Evolutionary conservation across 2,797 vertebrate species (phyloP).

Genomic region (Girardinus metallicus): DNA sequence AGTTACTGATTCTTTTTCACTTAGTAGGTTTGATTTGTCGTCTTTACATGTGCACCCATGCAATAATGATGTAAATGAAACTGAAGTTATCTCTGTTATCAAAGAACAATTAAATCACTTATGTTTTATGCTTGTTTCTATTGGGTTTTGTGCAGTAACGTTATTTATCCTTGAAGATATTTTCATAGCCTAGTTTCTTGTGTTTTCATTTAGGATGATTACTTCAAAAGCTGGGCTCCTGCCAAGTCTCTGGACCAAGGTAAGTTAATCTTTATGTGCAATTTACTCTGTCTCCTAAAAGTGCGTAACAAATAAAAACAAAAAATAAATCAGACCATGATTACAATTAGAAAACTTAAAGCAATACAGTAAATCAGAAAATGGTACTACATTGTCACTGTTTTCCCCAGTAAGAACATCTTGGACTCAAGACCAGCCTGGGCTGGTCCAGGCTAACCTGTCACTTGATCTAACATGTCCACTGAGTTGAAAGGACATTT

Average conservation of each 20-base stretch:
- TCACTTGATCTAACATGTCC: background rate
- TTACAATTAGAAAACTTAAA: background rate
- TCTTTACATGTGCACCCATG: background rate
- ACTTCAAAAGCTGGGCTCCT: slow-evolving; percentile 95
- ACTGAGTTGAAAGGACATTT: background rate
- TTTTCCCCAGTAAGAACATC: background rate
- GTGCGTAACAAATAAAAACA: background rate
- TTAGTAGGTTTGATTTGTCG: background rate
- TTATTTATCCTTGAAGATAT: slow-evolving; percentile 30
- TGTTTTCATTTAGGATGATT: slow-evolving; percentile 87
- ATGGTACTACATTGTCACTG: background rate
- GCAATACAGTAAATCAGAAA: background rate
- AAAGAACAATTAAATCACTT: slow-evolving; percentile 1
- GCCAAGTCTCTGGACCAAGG: slow-evolving; percentile 92
- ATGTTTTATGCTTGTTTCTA: slow-evolving; percentile 15
- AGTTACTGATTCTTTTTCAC: slow-evolving; percentile 16
- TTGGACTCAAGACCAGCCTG: background rate
- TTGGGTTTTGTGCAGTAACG: slow-evolving; percentile 22
- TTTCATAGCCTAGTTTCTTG: slow-evolving; percentile 49
- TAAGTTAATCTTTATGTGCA: slow-evolving; percentile 70
- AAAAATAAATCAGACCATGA: background rate
- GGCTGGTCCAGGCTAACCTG: background rate
- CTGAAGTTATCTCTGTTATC: background rate
- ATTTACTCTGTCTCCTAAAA: background rate
- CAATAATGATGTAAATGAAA: background rate